Evolutionary conservation across 2,888 invertebrate species (phyloP), one percentile per base, ranked within the genome.

Genomic region (Heliconius ismenius): DNA sequence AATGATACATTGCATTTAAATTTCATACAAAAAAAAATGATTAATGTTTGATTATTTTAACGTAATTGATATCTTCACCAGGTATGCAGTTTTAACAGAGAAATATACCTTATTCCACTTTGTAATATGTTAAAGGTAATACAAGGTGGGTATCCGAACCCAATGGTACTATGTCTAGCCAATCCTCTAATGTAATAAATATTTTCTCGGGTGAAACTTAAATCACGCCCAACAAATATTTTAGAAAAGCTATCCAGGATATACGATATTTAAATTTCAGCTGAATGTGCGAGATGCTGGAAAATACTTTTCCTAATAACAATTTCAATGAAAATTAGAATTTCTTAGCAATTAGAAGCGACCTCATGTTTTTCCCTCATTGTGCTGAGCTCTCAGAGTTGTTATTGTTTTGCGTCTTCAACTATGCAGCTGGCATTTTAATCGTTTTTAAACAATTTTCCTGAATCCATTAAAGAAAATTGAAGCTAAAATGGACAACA

Each of bases 271-370:
- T 70, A 28, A 21, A 70, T 32, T 54, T 32, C 54, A 32, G 28
- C 54, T 49, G 32, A 49, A 69, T 63, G 24, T 69, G 15, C 18
- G 13, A 39, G 24, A 49, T 28, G 10, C 43, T 28, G 21, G 26
- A n/a, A 28, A 28, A 4, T 63, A 43, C 60, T 64, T 62, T 65
- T 6, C 49, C 49, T 13, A 63, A 49, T 69, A 26, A 43, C 43
- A 73, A 49, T 69, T 39, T 18, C 63, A 32, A 62, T 60, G 62
- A 43, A 32, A 73, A 36, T 74, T 76, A 64, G 63, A 63, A 63
- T 77, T 54, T 75, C 69, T 70, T 39, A 67, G 54, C 62, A 75
- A 72, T 75, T 76, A 64, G n/a, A 65, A 64, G 60, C 58, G 58
- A 60, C 43, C 39, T 74, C 74, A 70, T 77, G 60, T 67, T 75